Conservation (phyloP, 2,888 invertebrate genomes). For the Acleris cristana region DNA sequence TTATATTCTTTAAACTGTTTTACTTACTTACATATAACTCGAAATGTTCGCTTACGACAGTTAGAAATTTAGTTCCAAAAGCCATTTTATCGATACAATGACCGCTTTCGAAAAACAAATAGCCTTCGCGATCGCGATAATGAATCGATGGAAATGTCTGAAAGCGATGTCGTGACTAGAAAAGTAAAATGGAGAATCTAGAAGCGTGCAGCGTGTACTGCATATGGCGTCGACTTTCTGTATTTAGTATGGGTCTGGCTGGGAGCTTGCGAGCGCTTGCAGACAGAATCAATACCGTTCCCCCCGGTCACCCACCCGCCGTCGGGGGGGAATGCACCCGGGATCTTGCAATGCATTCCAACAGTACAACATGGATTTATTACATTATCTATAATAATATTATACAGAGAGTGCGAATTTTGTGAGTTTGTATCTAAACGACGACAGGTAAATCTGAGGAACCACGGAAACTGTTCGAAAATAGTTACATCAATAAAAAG, state of each 20-base stretch:
- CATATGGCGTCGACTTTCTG: constrained; percentile 59
- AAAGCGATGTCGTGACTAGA: constrained; percentile 64
- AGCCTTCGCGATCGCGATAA: constrained; percentile 52
- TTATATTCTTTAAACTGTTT: neutral
- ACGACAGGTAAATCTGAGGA: too few species aligned
- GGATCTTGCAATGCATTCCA: constrained; percentile 40
- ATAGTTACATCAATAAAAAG: too few species aligned
- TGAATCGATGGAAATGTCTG: constrained; percentile 58
- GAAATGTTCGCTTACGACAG: neutral
- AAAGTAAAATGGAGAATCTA: constrained; percentile 55
- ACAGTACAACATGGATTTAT: constrained; percentile 21
- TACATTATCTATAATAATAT: constrained; percentile 2
- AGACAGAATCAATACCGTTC: constrained; percentile 77
- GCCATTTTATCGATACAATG: neutral
- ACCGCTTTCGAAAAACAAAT: constrained; percentile 42
- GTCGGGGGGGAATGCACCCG: constrained; percentile 60
- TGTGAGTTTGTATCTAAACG: too few species aligned
- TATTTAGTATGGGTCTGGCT: constrained; percentile 59
- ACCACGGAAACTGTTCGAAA: too few species aligned
- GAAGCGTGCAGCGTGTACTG: constrained; percentile 45
- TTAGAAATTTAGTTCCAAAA: neutral
- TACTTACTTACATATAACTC: constrained; percentile 2
- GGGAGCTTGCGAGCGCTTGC: constrained; percentile 46
- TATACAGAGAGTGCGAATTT: neutral
- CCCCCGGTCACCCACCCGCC: constrained; percentile 54